Conservation (phyloP, 2,888 invertebrate genomes). For the Boloria selene region DNA sequence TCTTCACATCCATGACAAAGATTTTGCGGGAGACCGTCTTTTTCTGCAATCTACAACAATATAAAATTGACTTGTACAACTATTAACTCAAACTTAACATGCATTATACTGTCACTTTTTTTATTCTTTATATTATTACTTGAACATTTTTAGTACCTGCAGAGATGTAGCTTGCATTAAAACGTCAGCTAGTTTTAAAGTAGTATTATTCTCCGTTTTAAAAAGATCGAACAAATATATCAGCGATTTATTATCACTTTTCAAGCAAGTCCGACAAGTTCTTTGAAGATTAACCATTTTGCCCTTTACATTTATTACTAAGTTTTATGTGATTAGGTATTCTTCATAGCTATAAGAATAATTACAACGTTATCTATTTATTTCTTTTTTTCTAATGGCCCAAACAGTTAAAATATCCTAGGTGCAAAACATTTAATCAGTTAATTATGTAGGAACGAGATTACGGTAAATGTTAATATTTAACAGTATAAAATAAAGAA, state of each 20-base stretch:
- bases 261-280: slow-evolving; percentile 75
- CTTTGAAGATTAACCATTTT: slow-evolving; percentile 56
- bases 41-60: slow-evolving; percentile 59
- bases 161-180: slow-evolving; percentile 60
- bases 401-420: no score
- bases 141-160: slow-evolving; percentile 46
- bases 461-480: no score
- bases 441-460: no score
- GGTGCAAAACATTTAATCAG: no score
- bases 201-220: slow-evolving; percentile 56
- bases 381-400: no score
- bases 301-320: neutral
- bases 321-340: neutral
- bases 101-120: neutral
- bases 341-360: no score
- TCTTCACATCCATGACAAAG: slow-evolving; percentile 81
- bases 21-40: slow-evolving; percentile 83
- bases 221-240: slow-evolving; percentile 59
- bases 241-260: slow-evolving; percentile 52
- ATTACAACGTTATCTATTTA: no score
- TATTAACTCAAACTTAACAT: neutral
- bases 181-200: slow-evolving; percentile 57
- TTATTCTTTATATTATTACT: neutral
- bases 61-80: slow-evolving; percentile 3
- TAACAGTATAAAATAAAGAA: no score